Base-by-base conservation (phyloP, 2,888 invertebrate genomes). In the Torymus aiolomorphi region DNA sequence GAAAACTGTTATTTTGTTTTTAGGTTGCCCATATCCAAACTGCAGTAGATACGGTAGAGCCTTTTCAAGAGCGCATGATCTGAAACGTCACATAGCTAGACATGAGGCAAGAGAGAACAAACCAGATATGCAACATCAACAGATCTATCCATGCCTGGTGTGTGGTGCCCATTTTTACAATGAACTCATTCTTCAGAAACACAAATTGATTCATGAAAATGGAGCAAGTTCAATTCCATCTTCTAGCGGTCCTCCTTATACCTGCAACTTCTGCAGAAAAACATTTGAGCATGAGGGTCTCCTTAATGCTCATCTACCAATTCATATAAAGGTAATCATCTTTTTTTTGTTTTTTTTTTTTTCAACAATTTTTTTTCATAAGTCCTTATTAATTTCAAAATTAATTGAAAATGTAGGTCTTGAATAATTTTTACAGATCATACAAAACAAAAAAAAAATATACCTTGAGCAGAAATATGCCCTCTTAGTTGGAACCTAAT, bases 41-140 rank as follows among this genome's bases (percentile, higher is more conserved):
- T 90, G 90, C 75, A 84, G 87, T 5, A 86, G 89, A 52, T 90
- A 86, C 66, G 89, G 89, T 4, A 87, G 88, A 69, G 88, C 90
- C 1, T 90, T 90, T 79, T 90, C 89, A 10, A 85, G 90, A 56
- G 88, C 89, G 4, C 89, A 90, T 76, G 90, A 89, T 59, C 84
- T 89, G 2, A 90, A 90, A 62, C 87, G 89, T 8, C 90, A 90
- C 73, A 89, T 90, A 78, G 88, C 87, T 2, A 86, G 90, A 20
- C 90, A 90, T 52, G 88, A 88, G 31, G 86, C 86, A 80, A 86
- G 88, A 24, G 89, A 89, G 74, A 88, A 89, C 20, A 86, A 87
- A 20, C 83, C 84, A 3, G 86, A 85, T 8, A 54, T 75, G 16
- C 80, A 74, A 1, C 75, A 82, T 11, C 77, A 79, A 18, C 81